These are phyloP conservation scores for Calidris pygmaea DNA, from an alignment of 2,113 vertebrate genomes.

Conservation along the genomic window DNA sequence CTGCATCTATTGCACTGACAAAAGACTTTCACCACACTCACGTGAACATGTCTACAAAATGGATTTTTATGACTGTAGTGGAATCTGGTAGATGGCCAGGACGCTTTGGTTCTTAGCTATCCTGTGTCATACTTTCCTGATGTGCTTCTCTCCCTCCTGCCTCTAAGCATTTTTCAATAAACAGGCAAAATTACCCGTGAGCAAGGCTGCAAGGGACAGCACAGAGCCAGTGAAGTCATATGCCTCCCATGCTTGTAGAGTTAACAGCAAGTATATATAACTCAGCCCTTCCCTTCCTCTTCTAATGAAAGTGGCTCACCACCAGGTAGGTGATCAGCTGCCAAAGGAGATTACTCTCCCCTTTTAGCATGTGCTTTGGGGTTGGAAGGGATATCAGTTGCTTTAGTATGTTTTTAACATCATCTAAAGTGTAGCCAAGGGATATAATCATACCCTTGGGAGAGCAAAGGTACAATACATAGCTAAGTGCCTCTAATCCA, in stretches of 20 bases:
- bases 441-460: slow-evolving; percentile 34
- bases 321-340: slow-evolving; percentile 16
- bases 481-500: slow-evolving; percentile 21
- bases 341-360: slow-evolving; percentile 39
- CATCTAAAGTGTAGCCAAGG: not conserved
- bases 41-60: not conserved
- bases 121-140: not conserved
- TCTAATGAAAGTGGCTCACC: slow-evolving; percentile 10
- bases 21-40: slow-evolving; percentile 14
- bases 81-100: slow-evolving; percentile 42
- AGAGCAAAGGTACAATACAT: slow-evolving; percentile 41
- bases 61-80: slow-evolving; percentile 20
- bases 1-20: slow-evolving; percentile 43
- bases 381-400: slow-evolving; percentile 49
- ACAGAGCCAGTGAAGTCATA: not conserved
- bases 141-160: not conserved
- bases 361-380: not conserved
- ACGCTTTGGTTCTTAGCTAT: slow-evolving; percentile 11
- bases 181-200: not conserved
- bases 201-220: not conserved
- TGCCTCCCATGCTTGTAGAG: not conserved
- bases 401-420: slow-evolving; percentile 57
- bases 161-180: slow-evolving; percentile 45
- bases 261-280: slow-evolving; percentile 39
- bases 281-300: slow-evolving; percentile 35